Evolutionary conservation across 1,140 invertebrate species (phyloP).

Genomic region (Drusus annulatus): DNA sequence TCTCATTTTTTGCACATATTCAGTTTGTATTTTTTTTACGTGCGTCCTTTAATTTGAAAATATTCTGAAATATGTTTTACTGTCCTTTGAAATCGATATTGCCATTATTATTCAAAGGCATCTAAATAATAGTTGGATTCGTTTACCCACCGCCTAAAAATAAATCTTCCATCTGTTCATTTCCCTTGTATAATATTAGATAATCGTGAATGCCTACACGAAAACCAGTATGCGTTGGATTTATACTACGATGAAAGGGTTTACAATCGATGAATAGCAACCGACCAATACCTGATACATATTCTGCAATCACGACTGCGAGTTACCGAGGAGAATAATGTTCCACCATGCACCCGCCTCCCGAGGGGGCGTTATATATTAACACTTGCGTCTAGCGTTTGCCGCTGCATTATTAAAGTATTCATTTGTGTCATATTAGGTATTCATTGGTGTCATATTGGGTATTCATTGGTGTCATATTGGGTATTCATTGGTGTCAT

Average conservation of each 20-base stretch:
- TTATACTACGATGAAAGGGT: conserved; percentile 3
- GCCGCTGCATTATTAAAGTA: conserved; percentile 43
- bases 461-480: conserved; percentile 41
- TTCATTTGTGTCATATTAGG: conserved; percentile 38
- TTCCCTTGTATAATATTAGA: too few relatives aligned
- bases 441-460: conserved; percentile 37
- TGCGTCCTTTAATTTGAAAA: too few relatives aligned
- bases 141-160: too few relatives aligned
- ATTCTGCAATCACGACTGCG: conserved; percentile 33
- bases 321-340: conserved; percentile 8
- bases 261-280: conserved; percentile 23
- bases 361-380: conserved; percentile 13
- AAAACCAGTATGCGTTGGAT: too few relatives aligned
- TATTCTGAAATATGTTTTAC: too few relatives aligned
- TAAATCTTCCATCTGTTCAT: too few relatives aligned
- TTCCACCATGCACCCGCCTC: conserved; percentile 1
- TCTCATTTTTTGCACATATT: too few relatives aligned
- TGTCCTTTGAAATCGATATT: too few relatives aligned
- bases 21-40: too few relatives aligned
- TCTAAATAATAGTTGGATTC: too few relatives aligned
- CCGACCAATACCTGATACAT: neutral
- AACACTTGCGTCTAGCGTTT: conserved; percentile 26
- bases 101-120: too few relatives aligned
- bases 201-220: too few relatives aligned
- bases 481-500: conserved; percentile 39